Base-by-base conservation (phyloP, 2,888 invertebrate species). In the Geophilus truncorum region DNA sequence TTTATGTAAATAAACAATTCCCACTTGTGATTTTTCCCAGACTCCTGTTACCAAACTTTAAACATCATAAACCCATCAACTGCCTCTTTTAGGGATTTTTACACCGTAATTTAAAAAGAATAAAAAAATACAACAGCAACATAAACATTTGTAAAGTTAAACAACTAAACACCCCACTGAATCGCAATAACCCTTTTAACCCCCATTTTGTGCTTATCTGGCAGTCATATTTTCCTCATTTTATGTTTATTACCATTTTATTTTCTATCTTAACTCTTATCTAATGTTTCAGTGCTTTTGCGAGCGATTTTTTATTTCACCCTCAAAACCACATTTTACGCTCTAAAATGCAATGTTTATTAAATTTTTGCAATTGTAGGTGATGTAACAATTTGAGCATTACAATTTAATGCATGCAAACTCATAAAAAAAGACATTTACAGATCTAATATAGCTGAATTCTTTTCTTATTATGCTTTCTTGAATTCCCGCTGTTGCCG, bases 141-240 rank as follows among this genome's bases (percentile, higher is more conserved):
- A 23, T 5, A 70, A 28, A 28, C 70, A 25, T n/a, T 12, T 45
- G 12, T 15, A 15, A 25, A 25, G 9, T 28, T 28, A 15, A 70
- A 70, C n/a, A n/a, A 9, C 70, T 25, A 45, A 51, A 70, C 70
- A 70, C 25, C 70, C 23, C 25, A 25, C 25, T 70, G 28, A 28
- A 28, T 70, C 70, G 28, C 70, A 70, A 70, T 70, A 70, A 70
- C 70, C 70, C 70, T 70, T 25, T 70, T 70, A 70, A 70, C 70
- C 70, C 70, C 70, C 70, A 70, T 70, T 70, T 70, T 28, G 25
- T 70, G 9, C 70, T 70, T 70, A 70, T 70, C 70, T 70, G 12
- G 9, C 10, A 10, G 28, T n/a, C 2, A 70, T 70, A 25, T 70
- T 70, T 40, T 28, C 28, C 25, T 25, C 70, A 28, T 70, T 70